Evolutionary conservation across 2,797 vertebrate species (phyloP).

Genomic region (Pelobates cultripes): DNA sequence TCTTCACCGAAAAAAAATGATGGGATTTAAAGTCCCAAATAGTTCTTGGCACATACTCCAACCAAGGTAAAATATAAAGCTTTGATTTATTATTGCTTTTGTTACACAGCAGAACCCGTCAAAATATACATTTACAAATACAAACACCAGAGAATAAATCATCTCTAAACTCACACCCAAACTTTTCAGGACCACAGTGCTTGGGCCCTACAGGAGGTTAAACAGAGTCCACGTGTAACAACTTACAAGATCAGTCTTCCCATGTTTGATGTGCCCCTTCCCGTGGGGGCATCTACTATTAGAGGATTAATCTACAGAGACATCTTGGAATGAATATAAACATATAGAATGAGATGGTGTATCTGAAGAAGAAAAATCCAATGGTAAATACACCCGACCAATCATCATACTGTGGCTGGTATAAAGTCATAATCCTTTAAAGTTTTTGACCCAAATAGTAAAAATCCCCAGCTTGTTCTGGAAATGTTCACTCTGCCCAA

Average conservation of each 20-base stretch:
- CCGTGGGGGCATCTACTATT: background rate
- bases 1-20: too few species aligned
- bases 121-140: slow-evolving; percentile 46
- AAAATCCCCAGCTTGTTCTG: background rate
- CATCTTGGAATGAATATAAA: slow-evolving; percentile 14
- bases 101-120: slow-evolving; percentile 35
- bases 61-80: slow-evolving; percentile 30
- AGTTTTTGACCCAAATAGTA: background rate
- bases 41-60: background rate
- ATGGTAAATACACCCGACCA: background rate
- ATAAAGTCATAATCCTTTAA: background rate
- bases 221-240: background rate
- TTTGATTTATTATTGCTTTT: slow-evolving; percentile 52
- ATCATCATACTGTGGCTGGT: background rate
- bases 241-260: background rate
- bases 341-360: slow-evolving; percentile 9
- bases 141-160: slow-evolving; percentile 33
- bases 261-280: background rate
- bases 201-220: background rate
- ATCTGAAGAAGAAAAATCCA: background rate
- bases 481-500: background rate
- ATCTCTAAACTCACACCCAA: background rate
- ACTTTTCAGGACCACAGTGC: slow-evolving; percentile 7
- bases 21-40: too few species aligned
- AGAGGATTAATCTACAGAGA: background rate